Evolutionary conservation across 2,113 vertebrate genomes (phyloP), one percentile per base, ranked within the genome.

Genomic region (Platichthys flesus): DNA sequence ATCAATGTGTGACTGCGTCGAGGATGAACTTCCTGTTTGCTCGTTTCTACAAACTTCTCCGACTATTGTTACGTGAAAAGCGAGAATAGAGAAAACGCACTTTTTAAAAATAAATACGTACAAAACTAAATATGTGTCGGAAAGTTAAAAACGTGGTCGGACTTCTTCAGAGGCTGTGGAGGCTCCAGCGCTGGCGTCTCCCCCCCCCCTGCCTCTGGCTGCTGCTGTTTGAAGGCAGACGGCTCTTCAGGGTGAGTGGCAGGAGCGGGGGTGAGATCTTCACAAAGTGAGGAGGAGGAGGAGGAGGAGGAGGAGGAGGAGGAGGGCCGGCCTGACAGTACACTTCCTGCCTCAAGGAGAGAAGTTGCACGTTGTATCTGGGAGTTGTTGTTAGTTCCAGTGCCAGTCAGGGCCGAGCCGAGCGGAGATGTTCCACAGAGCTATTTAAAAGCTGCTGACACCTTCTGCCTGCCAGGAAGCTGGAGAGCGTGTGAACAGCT

Each of bases 391-490:
- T 82, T 67, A 45, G 78, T 84, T 88, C 59, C 67, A 40, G 67
- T 63, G 71, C 76, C 81, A 88, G 62, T 9, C 72, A 49, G 31
- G 3, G 54, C 52, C 45, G 65, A 87, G 79, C 20, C 10, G 18
- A 85, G 61, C 60, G 28, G 77, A 59, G 68, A 76, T 14, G 31
- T 76, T 12, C 20, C 47, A 63, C 56, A 40, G 71, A 0, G 35
- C 66, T 70, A 15, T 73, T 84, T 75, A 62, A 79, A 88, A 82
- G 74, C 65, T 61, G 79, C 79, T 81, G 81, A 88, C 78, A 63
- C 49, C 23, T 64, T 68, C 49, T 15, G 55, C 76, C 68, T 58
- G 83, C 78, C 74, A 79, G 74, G 60, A 81, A 69, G 52, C 15
- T 20, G 42, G 65, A 35, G 74, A 68, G 42, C 0, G 5, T 40